Evolutionary conservation across 2,797 vertebrate genomes (phyloP).

Genomic region (Dryobates pubescens): DNA sequence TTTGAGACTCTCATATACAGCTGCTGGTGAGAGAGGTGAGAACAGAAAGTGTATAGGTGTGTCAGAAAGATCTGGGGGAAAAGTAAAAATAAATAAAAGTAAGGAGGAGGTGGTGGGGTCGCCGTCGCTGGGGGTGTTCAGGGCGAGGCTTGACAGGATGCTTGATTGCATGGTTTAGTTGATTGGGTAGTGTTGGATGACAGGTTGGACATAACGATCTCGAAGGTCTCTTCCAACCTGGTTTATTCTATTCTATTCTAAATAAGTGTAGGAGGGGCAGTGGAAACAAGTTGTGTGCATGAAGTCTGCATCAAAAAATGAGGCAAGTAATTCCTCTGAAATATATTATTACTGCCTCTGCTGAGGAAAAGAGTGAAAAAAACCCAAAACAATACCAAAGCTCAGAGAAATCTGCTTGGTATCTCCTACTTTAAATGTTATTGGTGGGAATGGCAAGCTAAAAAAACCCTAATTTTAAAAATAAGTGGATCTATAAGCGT

Average conservation of each 20-base stretch:
- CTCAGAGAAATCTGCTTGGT: background rate
- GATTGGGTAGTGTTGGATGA: too few relatives aligned
- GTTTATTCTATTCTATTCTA: too few relatives aligned
- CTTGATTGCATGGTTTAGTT: too few relatives aligned
- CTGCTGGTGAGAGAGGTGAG: background rate
- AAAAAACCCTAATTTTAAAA: background rate
- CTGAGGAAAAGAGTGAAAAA: background rate
- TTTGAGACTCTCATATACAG: background rate
- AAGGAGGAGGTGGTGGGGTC: too few relatives aligned
- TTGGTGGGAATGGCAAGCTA: background rate
- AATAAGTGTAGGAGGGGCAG: background rate
- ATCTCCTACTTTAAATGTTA: conserved; percentile 15
- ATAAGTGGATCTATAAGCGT: background rate
- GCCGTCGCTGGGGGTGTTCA: too few relatives aligned
- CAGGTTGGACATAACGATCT: too few relatives aligned
- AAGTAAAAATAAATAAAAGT: conserved; percentile 1
- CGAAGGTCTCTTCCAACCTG: too few relatives aligned
- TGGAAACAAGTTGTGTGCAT: background rate
- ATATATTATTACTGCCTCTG: background rate
- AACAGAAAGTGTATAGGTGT: background rate
- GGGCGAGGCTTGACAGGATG: too few relatives aligned
- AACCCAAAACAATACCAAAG: background rate
- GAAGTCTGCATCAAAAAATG: conserved; percentile 16
- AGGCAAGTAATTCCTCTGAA: background rate
- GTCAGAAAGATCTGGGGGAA: background rate